Evolutionary conservation across 2,888 invertebrate genomes (phyloP).

Genomic region (Galerucella pusilla): DNA sequence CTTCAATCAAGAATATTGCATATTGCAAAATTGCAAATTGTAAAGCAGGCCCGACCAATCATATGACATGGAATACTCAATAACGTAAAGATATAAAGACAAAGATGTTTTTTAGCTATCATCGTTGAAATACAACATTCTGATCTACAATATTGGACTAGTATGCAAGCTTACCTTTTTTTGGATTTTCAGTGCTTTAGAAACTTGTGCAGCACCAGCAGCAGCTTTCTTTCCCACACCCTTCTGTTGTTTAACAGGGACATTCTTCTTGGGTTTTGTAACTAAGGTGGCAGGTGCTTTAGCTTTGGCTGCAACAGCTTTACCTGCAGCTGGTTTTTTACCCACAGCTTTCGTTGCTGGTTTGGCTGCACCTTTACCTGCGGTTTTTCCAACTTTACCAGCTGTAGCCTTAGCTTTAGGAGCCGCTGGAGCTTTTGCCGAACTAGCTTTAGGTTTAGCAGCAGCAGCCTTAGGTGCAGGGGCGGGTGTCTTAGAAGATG

Average conservation of each 20-base stretch:
- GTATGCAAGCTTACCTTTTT: slow-evolving; percentile 74
- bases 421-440: slow-evolving; percentile 56
- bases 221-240: slow-evolving; percentile 67
- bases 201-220: slow-evolving; percentile 63
- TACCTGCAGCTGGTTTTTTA: slow-evolving; percentile 51
- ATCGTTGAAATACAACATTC: no score
- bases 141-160: no score
- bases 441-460: slow-evolving; percentile 61
- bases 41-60: no score
- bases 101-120: no score
- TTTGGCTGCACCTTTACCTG: slow-evolving; percentile 53
- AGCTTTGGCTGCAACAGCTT: slow-evolving; percentile 58
- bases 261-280: slow-evolving; percentile 69
- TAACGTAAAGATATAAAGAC: no score
- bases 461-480: slow-evolving; percentile 50
- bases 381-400: slow-evolving; percentile 49
- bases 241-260: slow-evolving; percentile 68
- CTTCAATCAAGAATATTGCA: no score
- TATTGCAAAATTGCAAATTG: no score
- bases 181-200: slow-evolving; percentile 86
- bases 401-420: slow-evolving; percentile 44
- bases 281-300: slow-evolving; percentile 64
- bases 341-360: slow-evolving; percentile 54
- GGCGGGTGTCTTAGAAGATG: slow-evolving; percentile 47
- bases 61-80: no score